Conservation (phyloP, 1,140 invertebrate species). For the Teleogryllus occipitalis region DNA sequence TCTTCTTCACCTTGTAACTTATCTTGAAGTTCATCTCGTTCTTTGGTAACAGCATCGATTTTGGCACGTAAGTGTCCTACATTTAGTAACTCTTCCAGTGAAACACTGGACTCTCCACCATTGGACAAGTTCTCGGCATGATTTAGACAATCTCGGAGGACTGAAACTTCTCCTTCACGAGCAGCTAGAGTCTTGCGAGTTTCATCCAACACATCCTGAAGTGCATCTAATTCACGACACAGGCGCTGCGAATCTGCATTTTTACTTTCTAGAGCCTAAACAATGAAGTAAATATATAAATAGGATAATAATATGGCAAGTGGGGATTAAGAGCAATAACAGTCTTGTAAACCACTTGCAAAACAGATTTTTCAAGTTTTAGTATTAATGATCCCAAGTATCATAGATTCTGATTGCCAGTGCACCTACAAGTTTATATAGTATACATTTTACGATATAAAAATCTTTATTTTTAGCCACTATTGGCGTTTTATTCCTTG, state of each 20-base stretch:
- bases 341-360: too few relatives aligned
- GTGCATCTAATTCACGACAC: constrained; percentile 8
- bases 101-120: constrained; percentile 19
- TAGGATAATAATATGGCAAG: too few relatives aligned
- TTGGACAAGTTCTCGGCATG: not conserved
- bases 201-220: constrained; percentile 19
- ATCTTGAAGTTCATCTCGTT: constrained; percentile 24
- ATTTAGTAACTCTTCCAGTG: constrained; percentile 25
- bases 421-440: too few relatives aligned
- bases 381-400: too few relatives aligned
- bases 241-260: constrained; percentile 28
- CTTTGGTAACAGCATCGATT: constrained; percentile 22
- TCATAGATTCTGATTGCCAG: too few relatives aligned
- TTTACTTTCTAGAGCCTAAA: constrained; percentile 27
- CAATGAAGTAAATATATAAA: constrained; percentile 17
- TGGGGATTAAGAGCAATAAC: too few relatives aligned
- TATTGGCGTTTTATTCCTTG: too few relatives aligned
- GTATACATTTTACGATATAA: too few relatives aligned
- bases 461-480: too few relatives aligned
- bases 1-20: constrained; percentile 26
- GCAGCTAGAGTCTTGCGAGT: constrained; percentile 14
- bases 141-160: constrained; percentile 15
- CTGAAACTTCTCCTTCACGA: constrained; percentile 21
- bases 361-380: too few relatives aligned
- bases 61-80: constrained; percentile 25